A percentile compares a stretch with the other conserved stretches of the same genome.
Evolutionary conservation across 2,888 invertebrate species (phyloP).

Genomic region (Ommatoiulus sabulosus): DNA sequence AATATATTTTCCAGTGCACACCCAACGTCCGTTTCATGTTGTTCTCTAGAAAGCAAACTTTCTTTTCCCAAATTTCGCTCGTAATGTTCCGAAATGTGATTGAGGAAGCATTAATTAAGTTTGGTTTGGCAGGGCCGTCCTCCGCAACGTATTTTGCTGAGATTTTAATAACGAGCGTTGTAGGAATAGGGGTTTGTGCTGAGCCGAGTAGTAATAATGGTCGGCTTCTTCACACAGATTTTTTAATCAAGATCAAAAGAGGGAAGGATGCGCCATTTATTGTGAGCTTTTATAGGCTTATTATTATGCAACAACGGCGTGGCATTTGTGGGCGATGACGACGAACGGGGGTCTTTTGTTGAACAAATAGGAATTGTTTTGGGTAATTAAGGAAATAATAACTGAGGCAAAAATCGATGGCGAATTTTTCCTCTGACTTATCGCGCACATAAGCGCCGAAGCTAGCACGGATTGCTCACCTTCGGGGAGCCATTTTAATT

Average conservation of each 20-base stretch:
- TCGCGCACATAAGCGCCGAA: conserved; percentile 11
- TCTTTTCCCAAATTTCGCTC: too few relatives aligned
- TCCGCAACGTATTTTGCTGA: not conserved
- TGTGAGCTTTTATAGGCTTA: conserved; percentile 40
- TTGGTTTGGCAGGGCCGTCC: not conserved
- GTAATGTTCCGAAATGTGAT: not conserved
- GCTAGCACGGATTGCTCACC: conserved; percentile 47
- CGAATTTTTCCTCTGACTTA: conserved; percentile 38
- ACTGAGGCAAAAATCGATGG: conserved; percentile 16
- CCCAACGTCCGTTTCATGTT: too few relatives aligned
- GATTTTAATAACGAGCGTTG: conserved; percentile 17
- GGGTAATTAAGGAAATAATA: conserved; percentile 47
- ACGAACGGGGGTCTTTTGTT: conserved; percentile 17
- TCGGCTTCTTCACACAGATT: conserved; percentile 45
- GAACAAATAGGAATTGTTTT: conserved; percentile 41
- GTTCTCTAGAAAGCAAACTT: too few relatives aligned
- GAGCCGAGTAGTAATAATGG: conserved; percentile 17
- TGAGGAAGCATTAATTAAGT: not conserved
- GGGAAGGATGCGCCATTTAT: conserved; percentile 12
- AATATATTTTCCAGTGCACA: too few relatives aligned
- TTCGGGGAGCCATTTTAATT: conserved; percentile 40
- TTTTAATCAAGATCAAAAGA: conserved; percentile 46
- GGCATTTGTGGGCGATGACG: conserved; percentile 24
- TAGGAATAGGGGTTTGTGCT: not conserved
- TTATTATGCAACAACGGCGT: conserved; percentile 16